Percentiles rank a stretch among this genome's conserved stretches.
These are phyloP conservation scores for Onthophagus sagittarius DNA, from an alignment of 2,888 invertebrate genomes.

Conservation along the genomic window DNA sequence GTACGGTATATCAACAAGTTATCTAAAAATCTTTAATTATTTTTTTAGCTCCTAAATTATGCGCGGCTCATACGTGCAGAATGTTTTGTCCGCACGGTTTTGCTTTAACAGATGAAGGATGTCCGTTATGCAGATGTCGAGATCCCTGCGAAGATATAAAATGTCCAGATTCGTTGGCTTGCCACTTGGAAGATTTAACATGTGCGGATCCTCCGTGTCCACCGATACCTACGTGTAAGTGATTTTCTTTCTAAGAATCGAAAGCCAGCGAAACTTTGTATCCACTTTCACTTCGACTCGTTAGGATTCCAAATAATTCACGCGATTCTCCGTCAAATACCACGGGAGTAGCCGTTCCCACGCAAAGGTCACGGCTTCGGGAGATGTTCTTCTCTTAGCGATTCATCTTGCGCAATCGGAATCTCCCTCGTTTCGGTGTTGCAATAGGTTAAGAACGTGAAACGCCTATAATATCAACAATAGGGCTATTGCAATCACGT, in stretches of 20 bases:
- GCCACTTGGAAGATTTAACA: slow-evolving; percentile 74
- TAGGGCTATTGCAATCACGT: not conserved
- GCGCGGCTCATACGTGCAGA: slow-evolving; percentile 77
- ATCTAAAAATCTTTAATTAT: not conserved
- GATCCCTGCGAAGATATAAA: slow-evolving; percentile 74
- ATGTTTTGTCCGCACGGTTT: slow-evolving; percentile 86
- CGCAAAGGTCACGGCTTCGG: slow-evolving; percentile 10
- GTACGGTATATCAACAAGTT: no score
- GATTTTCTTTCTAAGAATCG: slow-evolving; percentile 7
- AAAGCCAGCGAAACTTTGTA: not conserved
- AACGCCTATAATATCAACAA: not conserved
- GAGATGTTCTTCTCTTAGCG: not conserved
- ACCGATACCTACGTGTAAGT: slow-evolving; percentile 75
- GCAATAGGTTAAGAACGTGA: not conserved
- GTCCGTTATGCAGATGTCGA: slow-evolving; percentile 74
- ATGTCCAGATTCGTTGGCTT: slow-evolving; percentile 72
- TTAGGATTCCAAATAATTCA: not conserved
- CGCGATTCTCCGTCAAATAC: not conserved
- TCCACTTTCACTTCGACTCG: not conserved
- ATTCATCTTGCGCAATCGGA: not conserved
- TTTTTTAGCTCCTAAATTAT: slow-evolving; percentile 57
- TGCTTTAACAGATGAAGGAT: slow-evolving; percentile 65
- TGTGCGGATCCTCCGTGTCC: slow-evolving; percentile 79
- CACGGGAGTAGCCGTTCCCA: slow-evolving; percentile 7
- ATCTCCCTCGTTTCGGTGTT: not conserved